A percentile compares a stretch with the other conserved stretches of the same genome.
Conservation (phyloP, 2,888 invertebrate species). For the Criorhina ranunculi region DNA sequence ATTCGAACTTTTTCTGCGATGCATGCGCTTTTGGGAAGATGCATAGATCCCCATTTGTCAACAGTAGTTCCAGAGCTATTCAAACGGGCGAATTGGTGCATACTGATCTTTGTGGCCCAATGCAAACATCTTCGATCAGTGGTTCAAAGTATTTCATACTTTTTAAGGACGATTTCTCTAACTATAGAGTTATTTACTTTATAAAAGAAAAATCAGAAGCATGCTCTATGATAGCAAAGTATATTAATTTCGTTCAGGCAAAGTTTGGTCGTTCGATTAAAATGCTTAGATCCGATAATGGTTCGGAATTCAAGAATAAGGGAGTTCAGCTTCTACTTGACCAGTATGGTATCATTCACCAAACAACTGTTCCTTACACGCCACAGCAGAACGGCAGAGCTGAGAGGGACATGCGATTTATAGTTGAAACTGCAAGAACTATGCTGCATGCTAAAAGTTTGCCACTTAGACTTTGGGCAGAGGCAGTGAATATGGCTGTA, state of each 20-base stretch:
- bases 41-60: too few species aligned
- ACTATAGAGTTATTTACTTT: neutral
- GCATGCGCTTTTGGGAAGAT: too few species aligned
- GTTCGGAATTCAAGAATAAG: neutral
- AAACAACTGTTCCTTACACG: slow-evolving; percentile 78
- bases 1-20: too few species aligned
- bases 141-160: too few species aligned
- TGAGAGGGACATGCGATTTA: slow-evolving; percentile 80
- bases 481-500: neutral
- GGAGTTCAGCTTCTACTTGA: neutral
- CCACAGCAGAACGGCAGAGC: slow-evolving; percentile 82
- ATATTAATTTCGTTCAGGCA: neutral
- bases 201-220: neutral
- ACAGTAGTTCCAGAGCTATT: too few species aligned
- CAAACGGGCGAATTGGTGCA: too few species aligned
- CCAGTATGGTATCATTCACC: slow-evolving; percentile 77
- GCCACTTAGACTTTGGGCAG: neutral
- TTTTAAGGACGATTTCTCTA: neutral
- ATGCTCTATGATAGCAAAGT: neutral
- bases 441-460: slow-evolving; percentile 7
- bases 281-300: neutral
- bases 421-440: slow-evolving; percentile 47
- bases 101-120: too few species aligned
- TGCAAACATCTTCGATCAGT: too few species aligned
- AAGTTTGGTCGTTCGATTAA: neutral